These are phyloP conservation scores for Iguana delicatissima DNA, from an alignment of 2,797 vertebrate genomes.

Conservation along the genomic window DNA sequence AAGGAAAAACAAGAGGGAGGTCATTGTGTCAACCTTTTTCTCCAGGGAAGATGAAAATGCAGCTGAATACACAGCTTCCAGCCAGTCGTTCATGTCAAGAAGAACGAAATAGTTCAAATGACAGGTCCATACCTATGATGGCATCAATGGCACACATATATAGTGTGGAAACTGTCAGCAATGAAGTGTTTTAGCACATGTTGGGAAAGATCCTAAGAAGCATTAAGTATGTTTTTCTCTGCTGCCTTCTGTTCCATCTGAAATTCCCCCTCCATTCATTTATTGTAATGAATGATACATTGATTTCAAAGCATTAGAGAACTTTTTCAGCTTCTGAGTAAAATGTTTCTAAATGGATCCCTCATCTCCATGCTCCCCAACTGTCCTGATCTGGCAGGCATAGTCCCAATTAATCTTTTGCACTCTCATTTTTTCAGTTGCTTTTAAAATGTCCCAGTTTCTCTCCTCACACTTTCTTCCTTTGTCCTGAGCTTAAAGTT, in stretches of 20 bases:
- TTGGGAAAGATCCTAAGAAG: background rate
- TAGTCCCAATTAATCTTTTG: too few relatives aligned
- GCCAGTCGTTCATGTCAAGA: background rate
- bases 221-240: background rate
- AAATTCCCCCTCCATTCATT: background rate
- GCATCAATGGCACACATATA: background rate
- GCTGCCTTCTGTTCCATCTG: too few relatives aligned
- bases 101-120: background rate
- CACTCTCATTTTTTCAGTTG: too few relatives aligned
- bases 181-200: background rate
- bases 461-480: too few relatives aligned
- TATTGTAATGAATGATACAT: background rate
- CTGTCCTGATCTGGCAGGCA: too few relatives aligned
- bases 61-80: slow-evolving; percentile 33
- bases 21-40: slow-evolving; percentile 12
- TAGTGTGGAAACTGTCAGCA: background rate
- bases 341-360: background rate
- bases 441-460: too few relatives aligned
- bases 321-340: background rate
- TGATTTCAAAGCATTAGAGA: background rate
- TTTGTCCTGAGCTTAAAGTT: too few relatives aligned
- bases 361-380: too few relatives aligned
- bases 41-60: slow-evolving; percentile 3
- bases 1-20: slow-evolving; percentile 30
- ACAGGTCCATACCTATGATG: background rate